These are phyloP conservation scores for Leistus spinibarbis DNA, from an alignment of 2,888 invertebrate genomes.

Conservation along the genomic window DNA sequence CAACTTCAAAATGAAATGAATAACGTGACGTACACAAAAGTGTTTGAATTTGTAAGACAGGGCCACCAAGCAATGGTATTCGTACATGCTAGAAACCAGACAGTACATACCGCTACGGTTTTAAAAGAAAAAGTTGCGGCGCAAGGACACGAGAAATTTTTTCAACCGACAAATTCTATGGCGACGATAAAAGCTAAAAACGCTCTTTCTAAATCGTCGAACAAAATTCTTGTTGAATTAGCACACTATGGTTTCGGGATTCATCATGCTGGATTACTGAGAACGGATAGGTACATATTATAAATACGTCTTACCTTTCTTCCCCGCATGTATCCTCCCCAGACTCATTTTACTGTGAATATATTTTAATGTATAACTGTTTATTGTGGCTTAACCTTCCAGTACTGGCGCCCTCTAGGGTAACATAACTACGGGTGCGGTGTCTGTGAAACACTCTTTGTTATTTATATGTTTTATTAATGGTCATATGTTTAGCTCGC, in stretches of 20 bases:
- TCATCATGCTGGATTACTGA: slow-evolving; percentile 95
- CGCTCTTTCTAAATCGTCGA: slow-evolving; percentile 73
- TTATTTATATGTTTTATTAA: too few relatives aligned
- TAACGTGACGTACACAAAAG: slow-evolving; percentile 91
- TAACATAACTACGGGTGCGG: too few relatives aligned
- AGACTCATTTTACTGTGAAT: too few relatives aligned
- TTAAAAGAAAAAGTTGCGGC: slow-evolving; percentile 82
- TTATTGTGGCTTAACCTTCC: too few relatives aligned
- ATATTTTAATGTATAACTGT: too few relatives aligned
- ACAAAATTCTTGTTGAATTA: slow-evolving; percentile 81
- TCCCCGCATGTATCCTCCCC: neutral
- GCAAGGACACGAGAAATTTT: slow-evolving; percentile 72
- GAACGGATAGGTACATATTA: slow-evolving; percentile 77
- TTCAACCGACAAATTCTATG: slow-evolving; percentile 68
- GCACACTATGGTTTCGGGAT: slow-evolving; percentile 88
- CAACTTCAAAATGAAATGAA: slow-evolving; percentile 79
- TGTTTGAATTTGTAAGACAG: slow-evolving; percentile 78
- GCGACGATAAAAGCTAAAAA: slow-evolving; percentile 73
- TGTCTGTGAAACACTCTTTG: too few relatives aligned
- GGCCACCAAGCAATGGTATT: slow-evolving; percentile 98
- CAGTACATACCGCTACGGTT: slow-evolving; percentile 84
- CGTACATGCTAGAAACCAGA: slow-evolving; percentile 97
- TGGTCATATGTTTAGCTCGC: too few relatives aligned
- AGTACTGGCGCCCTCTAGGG: too few relatives aligned
- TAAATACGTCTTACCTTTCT: too few relatives aligned